A percentile compares a stretch with the other conserved stretches of the same genome.
Evolutionary conservation across 2,797 vertebrate species (phyloP).

Genomic region (Phrynocephalus vlangalii): DNA sequence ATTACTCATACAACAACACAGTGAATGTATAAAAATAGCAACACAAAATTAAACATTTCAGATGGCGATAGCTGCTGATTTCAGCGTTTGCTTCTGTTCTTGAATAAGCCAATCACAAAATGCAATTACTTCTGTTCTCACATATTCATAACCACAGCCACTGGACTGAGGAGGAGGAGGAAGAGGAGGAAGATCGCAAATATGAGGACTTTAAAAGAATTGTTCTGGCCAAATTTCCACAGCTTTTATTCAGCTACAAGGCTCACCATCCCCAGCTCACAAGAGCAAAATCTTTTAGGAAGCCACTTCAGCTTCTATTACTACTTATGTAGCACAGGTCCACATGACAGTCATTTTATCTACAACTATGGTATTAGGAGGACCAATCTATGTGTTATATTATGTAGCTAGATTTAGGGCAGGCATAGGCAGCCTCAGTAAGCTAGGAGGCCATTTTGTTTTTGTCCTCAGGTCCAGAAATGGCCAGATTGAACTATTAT

Average conservation of each 20-base stretch:
- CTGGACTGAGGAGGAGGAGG: not conserved
- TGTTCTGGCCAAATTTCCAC: not conserved
- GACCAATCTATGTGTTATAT: not conserved
- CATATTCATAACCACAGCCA: not conserved
- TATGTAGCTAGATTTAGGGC: not conserved
- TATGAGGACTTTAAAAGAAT: not conserved
- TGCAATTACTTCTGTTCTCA: not conserved
- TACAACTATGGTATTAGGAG: not conserved
- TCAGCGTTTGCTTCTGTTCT: not conserved
- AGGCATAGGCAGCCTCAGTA: not conserved
- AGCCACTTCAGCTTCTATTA: not conserved
- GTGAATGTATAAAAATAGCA: conserved; percentile 2
- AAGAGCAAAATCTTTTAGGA: not conserved
- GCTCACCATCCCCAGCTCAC: not conserved
- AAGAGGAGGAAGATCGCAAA: not conserved
- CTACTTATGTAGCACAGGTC: not conserved
- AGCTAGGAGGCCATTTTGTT: no score
- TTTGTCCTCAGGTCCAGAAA: no score
- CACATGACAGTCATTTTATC: not conserved
- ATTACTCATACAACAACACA: not conserved
- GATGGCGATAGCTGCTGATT: not conserved
- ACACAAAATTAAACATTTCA: conserved; percentile 17
- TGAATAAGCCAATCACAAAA: not conserved
- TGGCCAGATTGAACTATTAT: no score
- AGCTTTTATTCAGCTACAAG: not conserved